Percentiles rank a stretch among this genome's conserved stretches.
These are phyloP conservation scores for Zaprionus gabonicus DNA, from an alignment of 1,140 invertebrate genomes.

Conservation along the genomic window DNA sequence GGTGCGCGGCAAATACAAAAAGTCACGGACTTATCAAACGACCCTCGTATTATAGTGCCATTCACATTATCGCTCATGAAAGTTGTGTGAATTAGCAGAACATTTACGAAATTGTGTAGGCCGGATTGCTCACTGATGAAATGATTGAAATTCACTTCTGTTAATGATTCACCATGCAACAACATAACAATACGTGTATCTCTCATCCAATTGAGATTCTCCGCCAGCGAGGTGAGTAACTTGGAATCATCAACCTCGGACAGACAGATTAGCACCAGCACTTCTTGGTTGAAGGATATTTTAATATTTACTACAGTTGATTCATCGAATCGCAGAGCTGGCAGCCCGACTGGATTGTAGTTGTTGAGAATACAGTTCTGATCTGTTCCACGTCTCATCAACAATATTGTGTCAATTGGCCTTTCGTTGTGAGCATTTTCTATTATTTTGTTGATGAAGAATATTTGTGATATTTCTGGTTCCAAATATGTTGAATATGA, in stretches of 20 bases:
- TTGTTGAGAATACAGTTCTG: not conserved
- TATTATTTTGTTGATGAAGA: not conserved
- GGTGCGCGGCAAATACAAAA: too few relatives aligned
- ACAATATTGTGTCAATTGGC: not conserved
- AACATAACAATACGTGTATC: not conserved
- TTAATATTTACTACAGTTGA: not conserved
- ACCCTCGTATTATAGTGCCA: too few relatives aligned
- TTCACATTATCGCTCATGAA: not conserved
- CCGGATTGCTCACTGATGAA: not conserved
- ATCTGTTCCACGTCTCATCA: not conserved
- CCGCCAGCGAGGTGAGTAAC: not conserved
- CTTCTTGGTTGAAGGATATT: not conserved
- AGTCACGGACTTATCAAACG: too few relatives aligned
- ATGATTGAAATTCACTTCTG: not conserved
- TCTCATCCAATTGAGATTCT: slow-evolving; percentile 1
- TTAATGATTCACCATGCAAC: not conserved
- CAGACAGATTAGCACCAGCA: not conserved
- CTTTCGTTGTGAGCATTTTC: not conserved
- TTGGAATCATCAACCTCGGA: not conserved
- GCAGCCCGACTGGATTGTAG: not conserved
- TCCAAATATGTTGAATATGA: not conserved
- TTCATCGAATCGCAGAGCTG: not conserved
- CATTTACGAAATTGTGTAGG: not conserved
- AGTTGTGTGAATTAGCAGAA: slow-evolving; percentile 3
- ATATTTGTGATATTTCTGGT: not conserved